Conservation (phyloP, 2,797 vertebrate species). For the Enteromius afrohamiltoni region DNA sequence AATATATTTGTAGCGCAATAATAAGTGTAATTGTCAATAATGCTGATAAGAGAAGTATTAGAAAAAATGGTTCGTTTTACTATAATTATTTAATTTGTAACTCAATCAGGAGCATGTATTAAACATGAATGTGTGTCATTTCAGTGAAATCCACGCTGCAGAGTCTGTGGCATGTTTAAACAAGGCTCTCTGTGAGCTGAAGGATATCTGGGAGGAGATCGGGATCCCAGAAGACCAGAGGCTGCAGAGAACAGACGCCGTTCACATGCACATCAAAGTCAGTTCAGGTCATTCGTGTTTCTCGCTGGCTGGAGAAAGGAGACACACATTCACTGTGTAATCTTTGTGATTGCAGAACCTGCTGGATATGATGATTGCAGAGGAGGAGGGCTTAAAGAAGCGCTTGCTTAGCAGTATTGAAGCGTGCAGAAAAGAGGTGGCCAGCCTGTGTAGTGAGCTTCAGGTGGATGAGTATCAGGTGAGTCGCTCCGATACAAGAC, state of each 20-base stretch:
- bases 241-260: slow-evolving; percentile 84
- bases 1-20: neutral
- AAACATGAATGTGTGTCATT: slow-evolving; percentile 37
- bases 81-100: neutral
- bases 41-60: neutral
- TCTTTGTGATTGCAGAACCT: slow-evolving; percentile 74
- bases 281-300: slow-evolving; percentile 30
- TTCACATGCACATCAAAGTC: slow-evolving; percentile 90
- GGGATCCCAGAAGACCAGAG: slow-evolving; percentile 93
- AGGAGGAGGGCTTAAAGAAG: slow-evolving; percentile 86
- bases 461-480: slow-evolving; percentile 83
- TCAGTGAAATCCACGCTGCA: slow-evolving; percentile 87
- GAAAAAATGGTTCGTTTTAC: neutral
- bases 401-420: slow-evolving; percentile 83
- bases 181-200: slow-evolving; percentile 80
- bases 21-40: neutral
- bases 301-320: neutral
- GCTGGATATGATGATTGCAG: slow-evolving; percentile 89
- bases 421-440: slow-evolving; percentile 78
- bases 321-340: neutral
- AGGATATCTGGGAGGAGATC: slow-evolving; percentile 94
- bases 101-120: neutral
- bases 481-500: neutral
- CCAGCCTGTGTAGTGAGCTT: slow-evolving; percentile 81
- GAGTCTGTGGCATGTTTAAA: slow-evolving; percentile 88